phyloP scores from a whole-genome alignment of 2,797 vertebrate species.

The Trachops cirrhosus region DNA sequence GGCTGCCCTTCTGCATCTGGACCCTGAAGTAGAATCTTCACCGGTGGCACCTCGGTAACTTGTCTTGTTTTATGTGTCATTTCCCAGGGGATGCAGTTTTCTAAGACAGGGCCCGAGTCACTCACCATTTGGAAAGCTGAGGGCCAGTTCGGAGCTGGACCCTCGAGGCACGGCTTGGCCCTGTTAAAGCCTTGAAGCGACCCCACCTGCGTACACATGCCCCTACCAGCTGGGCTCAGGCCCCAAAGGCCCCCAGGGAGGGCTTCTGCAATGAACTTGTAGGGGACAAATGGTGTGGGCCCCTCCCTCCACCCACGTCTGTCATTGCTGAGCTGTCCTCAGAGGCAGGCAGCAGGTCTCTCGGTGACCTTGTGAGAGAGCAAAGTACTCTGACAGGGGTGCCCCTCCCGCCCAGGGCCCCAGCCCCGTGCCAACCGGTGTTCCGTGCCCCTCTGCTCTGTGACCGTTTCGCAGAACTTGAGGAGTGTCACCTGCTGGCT shows the following conservation, averaged over 20 bases:
- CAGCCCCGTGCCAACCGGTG: not conserved
- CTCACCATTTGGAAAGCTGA: not conserved
- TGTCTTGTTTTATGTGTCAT: not conserved
- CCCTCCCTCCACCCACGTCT: not conserved
- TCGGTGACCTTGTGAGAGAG: not conserved
- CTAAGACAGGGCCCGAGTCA: not conserved
- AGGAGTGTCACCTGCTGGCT: not conserved
- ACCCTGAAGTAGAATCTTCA: not conserved
- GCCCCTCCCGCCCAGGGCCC: not conserved
- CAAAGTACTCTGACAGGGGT: not conserved
- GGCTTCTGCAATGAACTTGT: not conserved
- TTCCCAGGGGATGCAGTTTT: not conserved
- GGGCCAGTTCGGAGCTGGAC: not conserved
- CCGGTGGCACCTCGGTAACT: not conserved
- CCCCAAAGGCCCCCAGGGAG: not conserved
- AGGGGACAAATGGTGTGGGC: not conserved
- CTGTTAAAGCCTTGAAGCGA: not conserved
- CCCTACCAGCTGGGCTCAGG: not conserved
- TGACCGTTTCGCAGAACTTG: slow-evolving; percentile 44
- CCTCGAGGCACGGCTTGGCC: not conserved
- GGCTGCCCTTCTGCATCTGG: not conserved
- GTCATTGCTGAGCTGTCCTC: not conserved
- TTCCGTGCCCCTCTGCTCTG: not conserved
- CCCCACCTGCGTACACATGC: not conserved
- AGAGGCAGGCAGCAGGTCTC: not conserved